Evolutionary conservation across 2,113 vertebrate species (phyloP), one percentile per base, ranked within the genome.

Genomic region (Podocnemis expansa): DNA sequence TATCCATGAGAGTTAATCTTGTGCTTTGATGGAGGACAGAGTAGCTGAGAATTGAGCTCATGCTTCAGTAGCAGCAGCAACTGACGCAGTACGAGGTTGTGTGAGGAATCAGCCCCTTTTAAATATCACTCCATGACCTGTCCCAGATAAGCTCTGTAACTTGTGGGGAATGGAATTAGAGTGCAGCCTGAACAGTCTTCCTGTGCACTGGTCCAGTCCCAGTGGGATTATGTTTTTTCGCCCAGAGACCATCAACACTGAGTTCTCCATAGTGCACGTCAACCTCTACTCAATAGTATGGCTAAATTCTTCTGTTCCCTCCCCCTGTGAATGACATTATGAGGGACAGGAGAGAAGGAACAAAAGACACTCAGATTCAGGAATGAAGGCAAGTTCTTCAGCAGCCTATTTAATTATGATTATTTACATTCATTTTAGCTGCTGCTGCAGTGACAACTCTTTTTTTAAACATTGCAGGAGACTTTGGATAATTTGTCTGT

Each of bases 401-500:
- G 54, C 27, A 76, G 8, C 70, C 17, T 45, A 31, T 78, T 52
- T 78, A 34, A 78, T 58, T 31, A 21, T 76, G 27, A 31, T 56
- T 16, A 76, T 85, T 73, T 76, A 75, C 34, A 29, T 76, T 55
- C 13, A 63, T 78, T 91, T 90, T 92, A 55, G 63, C 67, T 73
- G 25, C 34, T 90, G 5, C 54, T 56, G 45, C 19, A 80, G 1
- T 83, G 63, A 8, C 31, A 89, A 14, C 21, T 5, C 81, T 14
- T 82, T 91, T 90, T 78, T 56, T 52, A n/a, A 8, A 43, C 47
- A 34, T 38, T 19, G 14, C 25, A 67, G 10, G 80, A 90, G 75
- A 78, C 67, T 93, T 94, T 45, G 49, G 63, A 88, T 92, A 31
- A 73, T 94, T 43, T 70, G 54, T 56, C 51, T 81, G 90, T 85